Percentiles rank a stretch among this genome's conserved stretches.
Conservation (phyloP, 2,797 vertebrate species). For the Chiloscyllium punctatum region DNA sequence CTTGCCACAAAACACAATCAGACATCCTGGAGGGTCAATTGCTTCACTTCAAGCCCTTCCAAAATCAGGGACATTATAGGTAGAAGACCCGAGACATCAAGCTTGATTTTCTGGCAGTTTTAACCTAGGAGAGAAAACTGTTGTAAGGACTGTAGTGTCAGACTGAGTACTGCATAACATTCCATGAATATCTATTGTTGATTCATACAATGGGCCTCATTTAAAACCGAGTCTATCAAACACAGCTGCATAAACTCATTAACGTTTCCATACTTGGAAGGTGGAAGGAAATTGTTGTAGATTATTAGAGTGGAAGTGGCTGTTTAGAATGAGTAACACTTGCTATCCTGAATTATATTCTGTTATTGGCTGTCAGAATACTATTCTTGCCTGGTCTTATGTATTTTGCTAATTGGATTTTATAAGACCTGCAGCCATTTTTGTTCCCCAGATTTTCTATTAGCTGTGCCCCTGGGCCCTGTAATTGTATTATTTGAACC, state of each 20-base stretch:
- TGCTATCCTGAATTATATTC: neutral
- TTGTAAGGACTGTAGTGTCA: neutral
- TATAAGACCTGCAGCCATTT: neutral
- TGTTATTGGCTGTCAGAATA: neutral
- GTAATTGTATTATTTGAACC: neutral
- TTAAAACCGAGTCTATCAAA: slow-evolving; percentile 9
- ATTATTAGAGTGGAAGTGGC: slow-evolving; percentile 17
- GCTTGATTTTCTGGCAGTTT: neutral
- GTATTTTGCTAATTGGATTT: neutral
- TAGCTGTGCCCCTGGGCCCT: neutral
- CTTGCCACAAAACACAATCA: neutral
- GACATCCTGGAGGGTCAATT: neutral
- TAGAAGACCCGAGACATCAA: neutral
- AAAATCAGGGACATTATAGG: neutral
- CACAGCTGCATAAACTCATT: slow-evolving; percentile 10
- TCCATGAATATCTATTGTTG: slow-evolving; percentile 22
- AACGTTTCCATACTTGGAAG: slow-evolving; percentile 4
- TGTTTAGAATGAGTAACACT: neutral
- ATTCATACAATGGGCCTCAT: slow-evolving; percentile 6
- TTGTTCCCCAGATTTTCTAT: neutral
- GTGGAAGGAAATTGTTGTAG: slow-evolving; percentile 25
- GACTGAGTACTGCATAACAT: neutral
- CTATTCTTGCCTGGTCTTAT: neutral
- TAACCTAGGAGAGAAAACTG: neutral
- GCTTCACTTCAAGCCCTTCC: neutral